Base-by-base conservation (phyloP, 2,797 vertebrate species). In the Australoheros facetus region DNA sequence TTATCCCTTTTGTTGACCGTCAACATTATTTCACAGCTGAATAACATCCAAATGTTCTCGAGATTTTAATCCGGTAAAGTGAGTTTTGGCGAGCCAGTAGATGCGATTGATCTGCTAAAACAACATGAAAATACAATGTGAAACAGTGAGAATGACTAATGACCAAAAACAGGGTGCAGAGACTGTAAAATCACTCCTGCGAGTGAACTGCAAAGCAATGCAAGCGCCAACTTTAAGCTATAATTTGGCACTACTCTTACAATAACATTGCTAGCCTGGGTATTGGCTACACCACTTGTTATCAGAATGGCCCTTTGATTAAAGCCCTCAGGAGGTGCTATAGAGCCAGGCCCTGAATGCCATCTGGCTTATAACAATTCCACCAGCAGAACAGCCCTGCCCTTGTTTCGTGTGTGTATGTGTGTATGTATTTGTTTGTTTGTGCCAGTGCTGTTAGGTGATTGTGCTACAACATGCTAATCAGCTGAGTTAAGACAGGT, bases 341-440 rank as follows among this genome's bases (percentile, higher is more conserved):
- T 17, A 57, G 78, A 81, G 84, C 81, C 83, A 80, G 80, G 78
- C 72, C 75, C 75, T 80, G 85, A 89, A 89, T 88, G 74, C 89
- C 92, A 90, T 92, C 91, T 93, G 91, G 79, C 90, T 91, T 87
- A 62, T 58, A 88, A 85, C 90, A 77, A 55, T 76, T 82, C 84
- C 78, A 77, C 81, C 69, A 85, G 79, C 81, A 83, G 72, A 87
- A 87, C 87, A 90, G 60, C 80, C 77, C 28, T 80, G 75, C 70
- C 78, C 80, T 85, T 85, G 80, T 92, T 78, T 62, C 56, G 14
- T 26, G 12, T 64, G n/a, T 56, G 30, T 45, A 48, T 62, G 62
- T 55, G 11, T 70, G 14, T 73, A n/a, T 76, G 21, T 21, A 10
- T 74, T 55, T 81, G 32, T 84, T 45, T 89, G 76, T 86, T 74